Evolutionary conservation across 2,888 invertebrate species (phyloP), one percentile per base, ranked within the genome.

Genomic region (Iphiclides podalirius): DNA sequence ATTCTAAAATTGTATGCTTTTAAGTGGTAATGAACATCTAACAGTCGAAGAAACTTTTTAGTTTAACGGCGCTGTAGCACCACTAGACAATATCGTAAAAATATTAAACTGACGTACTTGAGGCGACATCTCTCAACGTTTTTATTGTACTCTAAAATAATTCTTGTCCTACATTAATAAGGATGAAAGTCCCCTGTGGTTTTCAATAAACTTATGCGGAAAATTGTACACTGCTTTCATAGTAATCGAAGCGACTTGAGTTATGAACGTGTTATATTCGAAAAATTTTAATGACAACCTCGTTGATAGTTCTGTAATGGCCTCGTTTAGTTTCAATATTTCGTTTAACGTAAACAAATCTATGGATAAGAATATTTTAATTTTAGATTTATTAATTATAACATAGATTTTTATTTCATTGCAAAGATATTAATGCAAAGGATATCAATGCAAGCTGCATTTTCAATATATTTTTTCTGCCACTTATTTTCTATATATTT

Each of bases 241-340:
- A 49, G n/a, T n/a, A 53, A 56, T 46, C 53, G 49, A 40, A 36
- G 36, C 52, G 40, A 51, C 35, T 42, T 49, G 39, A 52, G 56
- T 61, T 57, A 60, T 61, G 56, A 57, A 61, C 44, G 57, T 23
- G 44, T 50, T 39, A 50, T 38, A 49, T 41, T 56, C 40, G 52
- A 65, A 58, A 61, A 60, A 61, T 63, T 71, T 67, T 64, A 65
- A 71, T 64, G 68, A 61, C 43, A 41, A 11, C 51, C 52, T 35
- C 28, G 41, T 39, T 54, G 46, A 42, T 35, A 34, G 17, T 44
- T 52, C 20, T 34, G 41, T 39, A 34, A 49, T 45, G 37, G 9
- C 20, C 15, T n/a, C n/a, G n/a, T n/a, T n/a, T n/a, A n/a, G n/a
- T n/a, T n/a, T n/a, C n/a, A n/a, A n/a, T n/a, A n/a, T n/a, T n/a